phyloP scores from a whole-genome alignment of 2,888 invertebrate species.

The Apocheima hispidaria region DNA sequence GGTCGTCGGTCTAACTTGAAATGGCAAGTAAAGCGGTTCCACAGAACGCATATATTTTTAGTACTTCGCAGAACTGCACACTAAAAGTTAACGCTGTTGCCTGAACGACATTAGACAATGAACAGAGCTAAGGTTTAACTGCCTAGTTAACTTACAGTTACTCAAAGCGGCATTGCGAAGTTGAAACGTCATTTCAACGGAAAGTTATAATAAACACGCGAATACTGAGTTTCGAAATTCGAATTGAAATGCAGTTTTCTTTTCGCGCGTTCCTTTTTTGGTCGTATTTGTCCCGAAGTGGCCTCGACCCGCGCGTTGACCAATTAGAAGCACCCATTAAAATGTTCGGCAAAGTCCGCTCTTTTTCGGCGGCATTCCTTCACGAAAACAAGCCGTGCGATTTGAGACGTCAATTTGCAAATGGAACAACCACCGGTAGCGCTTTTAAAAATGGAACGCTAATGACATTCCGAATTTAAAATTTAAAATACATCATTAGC shows the following conservation, averaged over 20 bases:
- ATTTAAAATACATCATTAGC: slow-evolving; percentile 57
- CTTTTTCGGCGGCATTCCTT: slow-evolving; percentile 76
- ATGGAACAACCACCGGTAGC: slow-evolving; percentile 70
- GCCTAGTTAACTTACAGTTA: slow-evolving; percentile 65
- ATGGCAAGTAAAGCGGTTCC: slow-evolving; percentile 43
- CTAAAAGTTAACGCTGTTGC: slow-evolving; percentile 70
- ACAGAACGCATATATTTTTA: slow-evolving; percentile 78
- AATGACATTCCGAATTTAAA: slow-evolving; percentile 59
- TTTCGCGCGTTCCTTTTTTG: slow-evolving; percentile 39
- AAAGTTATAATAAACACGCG: slow-evolving; percentile 17
- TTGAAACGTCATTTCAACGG: slow-evolving; percentile 33
- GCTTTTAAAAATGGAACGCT: slow-evolving; percentile 67
- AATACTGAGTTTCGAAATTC: slow-evolving; percentile 4
- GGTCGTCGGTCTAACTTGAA: slow-evolving; percentile 24
- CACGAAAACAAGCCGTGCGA: slow-evolving; percentile 75
- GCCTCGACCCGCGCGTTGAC: slow-evolving; percentile 71
- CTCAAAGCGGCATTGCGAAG: slow-evolving; percentile 53
- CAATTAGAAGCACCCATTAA: slow-evolving; percentile 82
- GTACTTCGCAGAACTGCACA: slow-evolving; percentile 77
- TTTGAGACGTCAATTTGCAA: slow-evolving; percentile 77
- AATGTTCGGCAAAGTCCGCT: slow-evolving; percentile 65
- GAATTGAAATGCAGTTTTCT: slow-evolving; percentile 41
- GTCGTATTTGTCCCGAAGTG: slow-evolving; percentile 49
- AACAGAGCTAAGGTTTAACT: slow-evolving; percentile 71
- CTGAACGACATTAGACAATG: slow-evolving; percentile 72